Conservation (phyloP, 1,140 invertebrate genomes). For the Chelonus insularis region DNA sequence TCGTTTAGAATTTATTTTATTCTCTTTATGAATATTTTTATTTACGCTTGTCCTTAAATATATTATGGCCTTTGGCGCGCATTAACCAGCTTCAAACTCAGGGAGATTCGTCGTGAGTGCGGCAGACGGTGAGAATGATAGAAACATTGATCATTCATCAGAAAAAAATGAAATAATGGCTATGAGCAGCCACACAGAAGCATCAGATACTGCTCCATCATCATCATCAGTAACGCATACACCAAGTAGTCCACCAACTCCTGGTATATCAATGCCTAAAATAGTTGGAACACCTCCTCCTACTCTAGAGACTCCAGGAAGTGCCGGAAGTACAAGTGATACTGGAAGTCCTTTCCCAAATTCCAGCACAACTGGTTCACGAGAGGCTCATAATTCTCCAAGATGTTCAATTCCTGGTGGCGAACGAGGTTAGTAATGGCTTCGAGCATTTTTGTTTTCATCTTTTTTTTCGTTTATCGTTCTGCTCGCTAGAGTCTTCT, state of each 20-base stretch:
- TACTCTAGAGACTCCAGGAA: conserved; percentile 63
- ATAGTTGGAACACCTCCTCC: conserved; percentile 52
- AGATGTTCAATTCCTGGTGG: conserved; percentile 56
- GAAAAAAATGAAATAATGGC: conserved; percentile 19
- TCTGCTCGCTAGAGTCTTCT: conserved; percentile 2
- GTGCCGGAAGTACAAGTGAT: conserved; percentile 66
- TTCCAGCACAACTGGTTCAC: conserved; percentile 32
- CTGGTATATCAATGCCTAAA: conserved; percentile 46
- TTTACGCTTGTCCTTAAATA: background rate
- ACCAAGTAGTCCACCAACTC: conserved; percentile 45
- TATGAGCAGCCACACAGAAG: conserved; percentile 21
- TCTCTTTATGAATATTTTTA: conserved; percentile 25
- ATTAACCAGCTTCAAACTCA: conserved; percentile 35
- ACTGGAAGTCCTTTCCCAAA: conserved; percentile 56
- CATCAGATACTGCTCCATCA: conserved; percentile 35
- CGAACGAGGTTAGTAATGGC: conserved; percentile 43
- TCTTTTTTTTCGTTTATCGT: background rate
- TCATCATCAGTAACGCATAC: conserved; percentile 37
- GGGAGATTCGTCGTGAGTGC: conserved; percentile 59
- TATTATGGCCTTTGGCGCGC: background rate
- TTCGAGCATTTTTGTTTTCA: background rate
- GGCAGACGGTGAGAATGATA: conserved; percentile 51
- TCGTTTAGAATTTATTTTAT: background rate
- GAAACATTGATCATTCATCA: conserved; percentile 5
- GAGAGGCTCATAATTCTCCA: conserved; percentile 46